Conservation (phyloP, 2,113 vertebrate species). For the Carollia perspicillata region DNA sequence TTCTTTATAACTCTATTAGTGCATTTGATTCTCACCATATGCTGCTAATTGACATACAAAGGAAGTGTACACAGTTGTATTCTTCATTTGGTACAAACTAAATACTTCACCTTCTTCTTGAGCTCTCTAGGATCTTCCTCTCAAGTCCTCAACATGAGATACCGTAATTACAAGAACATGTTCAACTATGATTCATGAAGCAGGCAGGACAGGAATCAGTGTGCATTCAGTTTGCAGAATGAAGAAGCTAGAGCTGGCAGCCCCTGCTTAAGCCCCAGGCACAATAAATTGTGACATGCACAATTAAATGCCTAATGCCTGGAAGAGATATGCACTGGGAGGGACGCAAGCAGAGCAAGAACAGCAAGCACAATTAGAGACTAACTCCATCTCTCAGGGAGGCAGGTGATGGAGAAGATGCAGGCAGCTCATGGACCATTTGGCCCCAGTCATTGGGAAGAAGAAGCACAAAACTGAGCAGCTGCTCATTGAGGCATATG, state of each 20-base stretch:
- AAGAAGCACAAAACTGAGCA: neutral
- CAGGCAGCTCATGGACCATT: neutral
- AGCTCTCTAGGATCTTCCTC: slow-evolving; percentile 52
- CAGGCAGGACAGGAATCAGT: slow-evolving; percentile 23
- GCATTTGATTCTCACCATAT: slow-evolving; percentile 72
- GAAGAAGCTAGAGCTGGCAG: neutral
- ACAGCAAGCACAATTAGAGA: slow-evolving; percentile 33
- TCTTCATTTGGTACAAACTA: slow-evolving; percentile 76
- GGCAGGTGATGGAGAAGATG: neutral
- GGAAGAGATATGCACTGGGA: neutral
- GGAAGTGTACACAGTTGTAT: slow-evolving; percentile 59
- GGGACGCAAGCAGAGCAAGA: slow-evolving; percentile 13
- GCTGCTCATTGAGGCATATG: neutral
- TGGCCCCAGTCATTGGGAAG: neutral
- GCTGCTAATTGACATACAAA: slow-evolving; percentile 77
- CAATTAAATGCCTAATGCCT: slow-evolving; percentile 58
- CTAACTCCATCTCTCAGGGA: neutral
- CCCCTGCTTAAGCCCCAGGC: slow-evolving; percentile 31
- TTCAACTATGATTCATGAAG: slow-evolving; percentile 60
- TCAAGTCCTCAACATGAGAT: slow-evolving; percentile 48
- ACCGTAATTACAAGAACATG: slow-evolving; percentile 57
- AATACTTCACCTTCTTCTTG: slow-evolving; percentile 77
- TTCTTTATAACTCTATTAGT: slow-evolving; percentile 74
- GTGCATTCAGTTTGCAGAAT: slow-evolving; percentile 2
- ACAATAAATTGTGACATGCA: slow-evolving; percentile 23